Conservation (phyloP, 2,888 invertebrate species). For the Belgica antarctica region DNA sequence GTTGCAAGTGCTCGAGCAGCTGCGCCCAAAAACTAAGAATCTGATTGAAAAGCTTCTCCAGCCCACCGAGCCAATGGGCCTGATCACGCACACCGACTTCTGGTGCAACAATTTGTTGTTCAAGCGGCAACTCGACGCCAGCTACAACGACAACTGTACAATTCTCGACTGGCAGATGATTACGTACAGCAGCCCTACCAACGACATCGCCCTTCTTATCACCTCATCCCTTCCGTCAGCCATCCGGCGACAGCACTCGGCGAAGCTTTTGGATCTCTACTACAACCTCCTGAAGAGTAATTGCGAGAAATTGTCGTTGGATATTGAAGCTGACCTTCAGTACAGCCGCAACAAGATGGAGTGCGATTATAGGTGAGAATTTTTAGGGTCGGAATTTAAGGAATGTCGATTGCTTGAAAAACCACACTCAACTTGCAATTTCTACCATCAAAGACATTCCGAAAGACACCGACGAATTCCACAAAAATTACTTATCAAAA, state of each 20-base stretch:
- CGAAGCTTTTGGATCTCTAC: constrained; percentile 66
- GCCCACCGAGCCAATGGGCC: constrained; percentile 70
- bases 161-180: constrained; percentile 85
- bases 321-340: constrained; percentile 60
- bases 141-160: constrained; percentile 60
- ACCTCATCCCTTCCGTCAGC: constrained; percentile 72
- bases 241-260: constrained; percentile 64
- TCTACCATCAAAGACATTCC: too few relatives aligned
- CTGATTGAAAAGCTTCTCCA: constrained; percentile 68
- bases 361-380: constrained; percentile 56
- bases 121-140: constrained; percentile 56
- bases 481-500: too few relatives aligned
- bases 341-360: constrained; percentile 59
- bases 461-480: too few relatives aligned
- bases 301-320: constrained; percentile 62
- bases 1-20: constrained; percentile 60
- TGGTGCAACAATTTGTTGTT: constrained; percentile 80
- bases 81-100: constrained; percentile 79
- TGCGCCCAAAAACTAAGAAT: constrained; percentile 67
- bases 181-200: constrained; percentile 72
- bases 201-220: constrained; percentile 71
- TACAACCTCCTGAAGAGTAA: constrained; percentile 64
- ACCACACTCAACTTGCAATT: too few relatives aligned
- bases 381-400: too few relatives aligned
- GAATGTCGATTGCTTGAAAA: too few relatives aligned